Base-by-base conservation (phyloP, 2,113 vertebrate species). In the Gavia stellata region DNA sequence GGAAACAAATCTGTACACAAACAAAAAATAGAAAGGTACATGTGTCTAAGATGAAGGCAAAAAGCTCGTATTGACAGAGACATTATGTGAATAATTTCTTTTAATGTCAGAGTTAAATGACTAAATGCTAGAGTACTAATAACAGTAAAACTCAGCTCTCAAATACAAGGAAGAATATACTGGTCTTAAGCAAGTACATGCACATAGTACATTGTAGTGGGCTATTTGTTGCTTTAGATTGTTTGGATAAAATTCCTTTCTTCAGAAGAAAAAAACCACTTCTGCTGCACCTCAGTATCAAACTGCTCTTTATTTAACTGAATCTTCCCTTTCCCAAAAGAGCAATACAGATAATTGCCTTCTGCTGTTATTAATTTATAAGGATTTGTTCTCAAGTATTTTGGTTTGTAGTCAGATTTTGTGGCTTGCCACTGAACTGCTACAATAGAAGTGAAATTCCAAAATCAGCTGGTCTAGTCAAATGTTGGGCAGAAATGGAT, bases 361-460 rank as follows among this genome's bases (percentile, higher is more conserved):
- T 96, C 86, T 93, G 52, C 79, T 85, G 38, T 78, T 96, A 95
- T 56, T 97, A 91, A 96, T 92, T 91, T 81, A 65, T 81, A 52
- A 73, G 28, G 85, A 91, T 49, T 94, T 94, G 28, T 77, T 86
- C 31, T 55, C 36, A 94, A 88, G 42, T 62, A 85, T 82, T 93
- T 94, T 86, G n/a, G 81, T 87, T 62, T 78, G 28, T 66, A 95
- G 74, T 47, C 86, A 38, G 7, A 65, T 81, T 94, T 94, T 71
- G 34, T 88, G 78, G 68, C 68, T 86, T 44, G 58, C 66, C 53
- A 90, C 44, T 58, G 67, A 86, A 92, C 14, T 61, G 34, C 74
- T 91, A 53, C 44, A 81, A 47, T 45, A 26, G 55, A 45, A 85
- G 42, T n/a, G n/a, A 40, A 81, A 78, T 66, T 92, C 36, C 10